Evolutionary conservation across 2,797 vertebrate genomes (phyloP), one percentile per base, ranked within the genome.

Genomic region (Dipus sagitta): DNA sequence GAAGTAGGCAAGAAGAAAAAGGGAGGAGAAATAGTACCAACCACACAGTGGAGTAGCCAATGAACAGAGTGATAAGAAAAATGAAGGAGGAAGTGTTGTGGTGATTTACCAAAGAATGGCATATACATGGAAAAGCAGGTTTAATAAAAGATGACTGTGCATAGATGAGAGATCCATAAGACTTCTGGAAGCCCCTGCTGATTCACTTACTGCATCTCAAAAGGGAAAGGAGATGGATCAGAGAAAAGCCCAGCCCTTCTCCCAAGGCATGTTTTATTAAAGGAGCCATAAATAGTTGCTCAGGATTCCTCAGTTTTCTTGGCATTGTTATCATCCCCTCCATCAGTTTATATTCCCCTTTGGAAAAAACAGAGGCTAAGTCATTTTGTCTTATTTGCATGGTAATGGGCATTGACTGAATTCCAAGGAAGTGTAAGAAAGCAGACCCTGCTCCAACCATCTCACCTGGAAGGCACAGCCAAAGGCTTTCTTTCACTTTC

Each of bases 401-500:
- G 71, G 4, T 34, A 62, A 11, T 24, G 28, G 70, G 9, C 64
- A 82, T n/a, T 70, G 58, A 83, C 0, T 30, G 79, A 93, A 68
- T 28, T 76, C 28, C 75, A 85, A 60, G 38, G 5, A 62, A 79
- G 75, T 52, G 65, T 75, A 2, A 52, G 67, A 62, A 38, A 9
- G 18, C 14, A 20, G 15, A 9, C 28, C 24, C 11, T 1, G 26
- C 8, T 52, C 60, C 52, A 78, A 64, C 52, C 34, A 14, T 5
- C 34, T 30, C 62, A 70, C 88, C 86, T 32, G 54, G 13, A 62
- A 93, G 38, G 54, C 18, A 30, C 54, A 60, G 60, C 9, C 11
- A 21, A 79, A 88, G 47, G 34, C 11, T 21, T 81, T 91, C 88
- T 94, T 92, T 93, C 85, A 75, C 88, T 93, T 94, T 96, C 93